Evolutionary conservation across 2,113 vertebrate species (phyloP), one percentile per base, ranked within the genome.

Genomic region (Rhinichthys klamathensis): DNA sequence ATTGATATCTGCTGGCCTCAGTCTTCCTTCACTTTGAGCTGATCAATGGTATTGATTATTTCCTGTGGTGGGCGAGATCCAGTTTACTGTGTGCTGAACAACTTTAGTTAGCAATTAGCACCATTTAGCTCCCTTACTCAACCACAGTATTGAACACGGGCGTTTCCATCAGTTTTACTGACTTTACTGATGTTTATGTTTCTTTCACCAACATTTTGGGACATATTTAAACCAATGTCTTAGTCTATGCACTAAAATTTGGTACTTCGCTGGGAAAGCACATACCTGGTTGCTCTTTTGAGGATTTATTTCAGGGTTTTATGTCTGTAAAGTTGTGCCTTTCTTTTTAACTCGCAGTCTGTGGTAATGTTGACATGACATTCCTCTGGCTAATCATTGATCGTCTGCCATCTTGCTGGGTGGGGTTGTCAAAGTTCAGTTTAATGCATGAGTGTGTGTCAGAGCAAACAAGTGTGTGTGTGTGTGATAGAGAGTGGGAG

Each of bases 381-480:
- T 10, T 15, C 4, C 70, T 77, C 65, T 61, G 58, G 84, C 41
- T 83, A 84, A 81, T 81, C 61, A 82, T 63, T 85, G 79, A 82
- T 82, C 6, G 32, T 16, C 32, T 8, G 75, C 49, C 23, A 69
- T 46, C 8, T 77, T 56, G 13, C 51, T 44, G 82, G 83, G 77
- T 84, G 72, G 25, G 7, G 67, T 70, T 85, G 72, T 79, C 85
- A 89, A 89, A 82, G 88, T 89, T 70, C 82, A 67, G 23, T 86
- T 44, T 51, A 23, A 72, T 56, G 46, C 18, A 54, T 70, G 44
- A 70, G 23, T 46, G n/a, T 49, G 13, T 25, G 21, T 30, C 30
- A 1, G 30, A 30, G 30, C 30, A 30, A 30, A 30, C 30, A 30
- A 30, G 51, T 82, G 35, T 81, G 30, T 72, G 25, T 83, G 79